phyloP scores from a whole-genome alignment of 2,888 invertebrate genomes.

The Phyllotreta cruciferae region DNA sequence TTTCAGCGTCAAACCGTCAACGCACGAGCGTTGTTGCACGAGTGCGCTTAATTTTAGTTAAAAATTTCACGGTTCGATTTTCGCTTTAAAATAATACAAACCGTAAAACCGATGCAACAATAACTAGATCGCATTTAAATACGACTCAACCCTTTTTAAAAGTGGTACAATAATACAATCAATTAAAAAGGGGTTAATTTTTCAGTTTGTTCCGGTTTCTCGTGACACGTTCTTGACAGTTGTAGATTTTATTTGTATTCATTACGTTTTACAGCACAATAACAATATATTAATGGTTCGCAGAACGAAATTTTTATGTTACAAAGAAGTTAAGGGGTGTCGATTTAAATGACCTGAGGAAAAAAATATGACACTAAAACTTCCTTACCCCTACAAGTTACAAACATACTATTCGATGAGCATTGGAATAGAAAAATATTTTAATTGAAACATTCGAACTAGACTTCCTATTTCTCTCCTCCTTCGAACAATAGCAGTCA shows the following conservation, averaged over 20 bases:
- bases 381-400: no score
- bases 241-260: conserved; percentile 48
- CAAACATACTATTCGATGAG: no score
- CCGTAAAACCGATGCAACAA: conserved; percentile 12
- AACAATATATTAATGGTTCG: conserved; percentile 47
- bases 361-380: no score
- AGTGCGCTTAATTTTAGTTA: not conserved
- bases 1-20: no score
- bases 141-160: conserved; percentile 36
- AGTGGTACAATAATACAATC: conserved; percentile 41
- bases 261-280: conserved; percentile 47
- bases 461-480: conserved; percentile 32
- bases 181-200: conserved; percentile 44
- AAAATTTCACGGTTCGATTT: conserved; percentile 5
- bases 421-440: conserved; percentile 8
- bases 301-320: conserved; percentile 31
- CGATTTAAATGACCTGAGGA: not conserved
- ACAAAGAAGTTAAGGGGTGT: not conserved
- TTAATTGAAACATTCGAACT: conserved; percentile 2
- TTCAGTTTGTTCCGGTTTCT: conserved; percentile 46
- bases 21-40: no score
- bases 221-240: conserved; percentile 51
- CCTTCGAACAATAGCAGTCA: conserved; percentile 42
- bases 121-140: conserved; percentile 17
- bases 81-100: conserved; percentile 12